phyloP scores from a whole-genome alignment of 2,113 vertebrate species.

The Ciconia stormi region DNA sequence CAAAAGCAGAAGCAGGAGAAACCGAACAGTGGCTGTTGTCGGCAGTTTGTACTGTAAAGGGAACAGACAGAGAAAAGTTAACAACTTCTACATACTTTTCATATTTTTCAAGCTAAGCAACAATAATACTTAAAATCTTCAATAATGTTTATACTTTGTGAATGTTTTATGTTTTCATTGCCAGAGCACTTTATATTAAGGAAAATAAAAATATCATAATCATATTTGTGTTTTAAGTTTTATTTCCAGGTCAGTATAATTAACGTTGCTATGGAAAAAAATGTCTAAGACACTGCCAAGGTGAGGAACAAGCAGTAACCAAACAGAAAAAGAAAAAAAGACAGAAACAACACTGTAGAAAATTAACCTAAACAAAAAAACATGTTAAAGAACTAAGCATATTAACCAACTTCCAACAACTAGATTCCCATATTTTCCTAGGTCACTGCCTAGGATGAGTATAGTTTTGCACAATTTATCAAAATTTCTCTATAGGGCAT shows the following conservation, averaged over 20 bases:
- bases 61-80: neutral
- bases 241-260: neutral
- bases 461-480: neutral
- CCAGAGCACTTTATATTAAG: neutral
- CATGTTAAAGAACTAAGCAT: neutral
- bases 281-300: neutral
- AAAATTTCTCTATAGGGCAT: neutral
- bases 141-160: neutral
- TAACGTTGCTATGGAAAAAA: neutral
- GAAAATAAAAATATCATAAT: neutral
- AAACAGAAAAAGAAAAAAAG: accelerated
- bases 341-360: neutral
- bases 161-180: neutral
- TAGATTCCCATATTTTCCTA: neutral
- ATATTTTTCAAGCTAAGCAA: neutral
- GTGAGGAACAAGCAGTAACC: neutral
- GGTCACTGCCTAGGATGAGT: neutral
- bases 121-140: neutral
- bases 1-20: constrained; percentile 95
- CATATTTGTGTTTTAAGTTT: neutral
- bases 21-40: constrained; percentile 91
- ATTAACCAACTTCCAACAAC: neutral
- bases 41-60: constrained; percentile 82
- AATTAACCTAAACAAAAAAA: neutral
- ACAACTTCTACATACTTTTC: neutral